A percentile compares a stretch with the other conserved stretches of the same genome.
phyloP scores from a whole-genome alignment of 2,113 vertebrate species.

The Condylura cristata region DNA sequence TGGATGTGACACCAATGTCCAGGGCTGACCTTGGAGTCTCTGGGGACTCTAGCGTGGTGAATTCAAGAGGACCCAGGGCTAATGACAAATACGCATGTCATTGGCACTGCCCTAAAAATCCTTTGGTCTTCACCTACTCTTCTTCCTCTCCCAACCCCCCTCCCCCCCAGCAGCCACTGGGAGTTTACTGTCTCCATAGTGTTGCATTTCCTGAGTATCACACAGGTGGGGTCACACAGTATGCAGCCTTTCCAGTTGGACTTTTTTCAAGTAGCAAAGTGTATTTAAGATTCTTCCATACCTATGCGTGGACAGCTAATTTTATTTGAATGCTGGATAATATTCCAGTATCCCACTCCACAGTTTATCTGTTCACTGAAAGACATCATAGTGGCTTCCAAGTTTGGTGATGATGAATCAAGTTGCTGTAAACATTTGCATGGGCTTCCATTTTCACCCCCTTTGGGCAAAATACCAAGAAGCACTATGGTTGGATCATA shows the following conservation, averaged over 20 bases:
- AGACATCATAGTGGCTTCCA: not conserved
- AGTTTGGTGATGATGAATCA: not conserved
- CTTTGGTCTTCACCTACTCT: not conserved
- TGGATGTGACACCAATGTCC: not conserved
- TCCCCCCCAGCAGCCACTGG: not conserved
- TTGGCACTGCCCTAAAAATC: not conserved
- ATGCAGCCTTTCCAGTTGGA: not conserved
- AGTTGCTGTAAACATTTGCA: not conserved
- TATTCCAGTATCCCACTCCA: not conserved
- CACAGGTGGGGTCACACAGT: not conserved
- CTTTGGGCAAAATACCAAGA: not conserved
- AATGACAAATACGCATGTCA: not conserved
- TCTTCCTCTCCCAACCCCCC: no score
- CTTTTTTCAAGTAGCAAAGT: not conserved
- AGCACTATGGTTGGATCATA: not conserved
- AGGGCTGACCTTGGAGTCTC: not conserved
- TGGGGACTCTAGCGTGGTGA: not conserved
- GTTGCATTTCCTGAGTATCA: not conserved
- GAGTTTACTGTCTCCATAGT: not conserved
- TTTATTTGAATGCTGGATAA: not conserved
- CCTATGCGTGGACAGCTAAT: not conserved
- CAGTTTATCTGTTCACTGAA: not conserved
- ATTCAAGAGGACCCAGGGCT: not conserved
- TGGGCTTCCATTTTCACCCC: not conserved
- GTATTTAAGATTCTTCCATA: not conserved